These are phyloP conservation scores for Cichlasoma orientale DNA, from an alignment of 2,797 vertebrate species.

Conservation along the genomic window DNA sequence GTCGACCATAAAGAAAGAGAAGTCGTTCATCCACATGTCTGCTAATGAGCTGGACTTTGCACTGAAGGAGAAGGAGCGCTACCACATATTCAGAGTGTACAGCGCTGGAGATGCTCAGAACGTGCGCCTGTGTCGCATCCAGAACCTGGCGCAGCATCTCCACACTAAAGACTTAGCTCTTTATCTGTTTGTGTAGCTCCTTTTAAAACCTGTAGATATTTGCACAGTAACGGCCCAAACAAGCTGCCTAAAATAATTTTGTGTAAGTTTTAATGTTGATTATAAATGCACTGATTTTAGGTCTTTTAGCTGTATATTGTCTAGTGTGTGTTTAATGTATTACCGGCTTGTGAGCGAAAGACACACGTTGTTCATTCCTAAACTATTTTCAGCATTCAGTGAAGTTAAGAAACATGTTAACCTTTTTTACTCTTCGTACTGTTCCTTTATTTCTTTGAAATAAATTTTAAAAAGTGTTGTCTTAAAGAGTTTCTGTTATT, in stretches of 20 bases:
- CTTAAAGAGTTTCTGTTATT: neutral
- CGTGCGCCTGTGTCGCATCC: conserved; percentile 80
- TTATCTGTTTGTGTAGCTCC: conserved; percentile 77
- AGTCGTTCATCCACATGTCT: conserved; percentile 79
- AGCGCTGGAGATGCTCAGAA: conserved; percentile 74
- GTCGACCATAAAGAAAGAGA: conserved; percentile 78
- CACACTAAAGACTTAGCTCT: conserved; percentile 81
- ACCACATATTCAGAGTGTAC: conserved; percentile 82
- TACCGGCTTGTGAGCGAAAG: neutral
- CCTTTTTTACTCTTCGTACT: conserved; percentile 18
- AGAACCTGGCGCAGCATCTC: conserved; percentile 83
- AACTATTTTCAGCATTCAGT: neutral
- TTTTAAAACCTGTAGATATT: neutral
- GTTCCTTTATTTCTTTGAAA: conserved; percentile 35
- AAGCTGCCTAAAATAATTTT: neutral
- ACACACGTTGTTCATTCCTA: neutral
- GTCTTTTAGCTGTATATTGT: neutral
- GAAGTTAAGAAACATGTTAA: conserved; percentile 7
- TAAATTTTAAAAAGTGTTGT: conserved; percentile 22
- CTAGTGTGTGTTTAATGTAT: fast-evolving
- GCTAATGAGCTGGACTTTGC: conserved; percentile 84
- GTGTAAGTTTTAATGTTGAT: neutral
- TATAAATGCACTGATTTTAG: neutral
- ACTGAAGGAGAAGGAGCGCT: conserved; percentile 76
- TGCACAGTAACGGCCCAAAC: neutral